Evolutionary conservation across 2,797 vertebrate genomes (phyloP).

Genomic region (Loriculus beryllinus): DNA sequence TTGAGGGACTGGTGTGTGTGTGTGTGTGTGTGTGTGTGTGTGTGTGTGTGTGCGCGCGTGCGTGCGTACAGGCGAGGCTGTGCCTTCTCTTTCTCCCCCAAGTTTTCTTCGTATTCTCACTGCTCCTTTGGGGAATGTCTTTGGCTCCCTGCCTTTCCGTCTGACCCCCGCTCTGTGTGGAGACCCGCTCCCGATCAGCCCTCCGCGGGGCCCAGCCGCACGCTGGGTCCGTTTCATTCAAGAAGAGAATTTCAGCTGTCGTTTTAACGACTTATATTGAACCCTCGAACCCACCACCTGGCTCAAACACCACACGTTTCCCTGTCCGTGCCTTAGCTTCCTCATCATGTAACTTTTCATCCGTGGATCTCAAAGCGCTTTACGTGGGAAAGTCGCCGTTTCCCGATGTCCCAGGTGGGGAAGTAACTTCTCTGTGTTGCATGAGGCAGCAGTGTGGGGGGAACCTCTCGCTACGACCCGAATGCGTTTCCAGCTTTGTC

Average conservation of each 20-base stretch:
- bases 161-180: neutral
- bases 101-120: neutral
- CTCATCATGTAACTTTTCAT: neutral
- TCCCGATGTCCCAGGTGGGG: accelerated
- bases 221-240: neutral
- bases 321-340: neutral
- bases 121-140: neutral
- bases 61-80: neutral
- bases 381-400: accelerated
- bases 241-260: neutral
- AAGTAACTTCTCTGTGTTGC: neutral
- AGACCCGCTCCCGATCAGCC: neutral
- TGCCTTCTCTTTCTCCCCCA: neutral
- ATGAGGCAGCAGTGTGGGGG: neutral
- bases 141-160: neutral
- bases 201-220: accelerated
- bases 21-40: neutral
- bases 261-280: neutral
- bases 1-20: neutral
- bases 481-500: neutral
- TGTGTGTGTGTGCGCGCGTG: neutral
- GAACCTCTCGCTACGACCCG: neutral
- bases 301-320: neutral
- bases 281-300: neutral
- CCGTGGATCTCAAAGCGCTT: neutral